Evolutionary conservation across 2,888 invertebrate species (phyloP).

Genomic region (Eristalis tenax): DNA sequence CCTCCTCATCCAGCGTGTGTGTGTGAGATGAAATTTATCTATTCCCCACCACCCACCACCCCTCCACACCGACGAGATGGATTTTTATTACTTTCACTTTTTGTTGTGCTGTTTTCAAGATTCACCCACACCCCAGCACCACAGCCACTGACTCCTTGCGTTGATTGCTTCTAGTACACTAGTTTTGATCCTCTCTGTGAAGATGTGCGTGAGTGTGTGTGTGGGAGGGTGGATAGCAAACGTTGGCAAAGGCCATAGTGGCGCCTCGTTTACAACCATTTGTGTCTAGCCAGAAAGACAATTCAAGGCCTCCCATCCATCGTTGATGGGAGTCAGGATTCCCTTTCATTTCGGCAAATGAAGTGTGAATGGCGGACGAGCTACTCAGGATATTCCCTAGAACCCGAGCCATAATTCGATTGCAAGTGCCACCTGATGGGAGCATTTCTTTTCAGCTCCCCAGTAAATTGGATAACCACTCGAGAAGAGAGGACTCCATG

Average conservation of each 20-base stretch:
- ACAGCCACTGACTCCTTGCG: neutral
- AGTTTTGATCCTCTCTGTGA: slow-evolving; percentile 52
- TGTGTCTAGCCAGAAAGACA: slow-evolving; percentile 64
- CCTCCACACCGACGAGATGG: slow-evolving; percentile 18
- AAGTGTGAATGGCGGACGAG: slow-evolving; percentile 25
- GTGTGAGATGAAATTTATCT: slow-evolving; percentile 51
- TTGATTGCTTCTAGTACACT: slow-evolving; percentile 43
- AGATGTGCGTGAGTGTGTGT: neutral
- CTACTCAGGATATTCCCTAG: slow-evolving; percentile 49
- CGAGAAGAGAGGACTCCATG: neutral
- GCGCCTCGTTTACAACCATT: slow-evolving; percentile 59
- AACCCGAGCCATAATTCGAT: slow-evolving; percentile 60
- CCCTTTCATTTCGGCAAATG: slow-evolving; percentile 39
- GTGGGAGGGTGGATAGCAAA: neutral
- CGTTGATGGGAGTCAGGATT: slow-evolving; percentile 20
- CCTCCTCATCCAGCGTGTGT: neutral
- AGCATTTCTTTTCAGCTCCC: neutral
- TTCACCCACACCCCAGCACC: slow-evolving; percentile 18
- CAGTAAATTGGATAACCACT: slow-evolving; percentile 60
- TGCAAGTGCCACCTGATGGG: slow-evolving; percentile 24
- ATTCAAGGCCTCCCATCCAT: slow-evolving; percentile 30
- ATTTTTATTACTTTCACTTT: slow-evolving; percentile 71
- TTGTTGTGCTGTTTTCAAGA: slow-evolving; percentile 53
- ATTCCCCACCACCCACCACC: neutral
- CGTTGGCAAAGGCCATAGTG: slow-evolving; percentile 15